Evolutionary conservation across 2,888 invertebrate genomes (phyloP).

Genomic region (Cynaeus angustus): DNA sequence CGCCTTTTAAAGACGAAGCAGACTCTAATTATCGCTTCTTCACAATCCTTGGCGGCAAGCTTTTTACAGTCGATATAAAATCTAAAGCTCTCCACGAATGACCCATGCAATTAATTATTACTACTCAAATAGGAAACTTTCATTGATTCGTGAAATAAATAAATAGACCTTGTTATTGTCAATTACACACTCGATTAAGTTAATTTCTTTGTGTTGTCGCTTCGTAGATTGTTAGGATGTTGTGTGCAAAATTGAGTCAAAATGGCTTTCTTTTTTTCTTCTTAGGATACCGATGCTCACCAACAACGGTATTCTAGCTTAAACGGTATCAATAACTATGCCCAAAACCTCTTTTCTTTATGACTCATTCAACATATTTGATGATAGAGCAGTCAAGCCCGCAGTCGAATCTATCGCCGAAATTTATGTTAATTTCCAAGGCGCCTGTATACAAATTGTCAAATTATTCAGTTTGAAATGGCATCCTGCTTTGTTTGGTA

Average conservation of each 20-base stretch:
- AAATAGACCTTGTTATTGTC: constrained; percentile 39
- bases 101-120: constrained; percentile 8
- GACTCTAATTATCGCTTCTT: constrained; percentile 39
- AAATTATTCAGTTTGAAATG: constrained; percentile 51
- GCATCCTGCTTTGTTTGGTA: constrained; percentile 55
- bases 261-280: no score
- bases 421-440: constrained; percentile 35
- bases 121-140: constrained; percentile 12
- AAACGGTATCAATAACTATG: neutral
- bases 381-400: constrained; percentile 38
- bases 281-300: no score
- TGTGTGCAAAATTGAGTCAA: no score
- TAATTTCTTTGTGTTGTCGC: constrained; percentile 17
- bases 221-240: neutral
- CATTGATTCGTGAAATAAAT: constrained; percentile 39
- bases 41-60: constrained; percentile 7
- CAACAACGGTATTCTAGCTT: neutral
- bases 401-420: constrained; percentile 26
- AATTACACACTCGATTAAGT: constrained; percentile 26
- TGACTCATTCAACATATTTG: constrained; percentile 22
- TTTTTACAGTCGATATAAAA: no score
- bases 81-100: constrained; percentile 3
- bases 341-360: constrained; percentile 3
- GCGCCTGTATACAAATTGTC: constrained; percentile 56
- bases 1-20: constrained; percentile 52